phyloP scores from a whole-genome alignment of 1,140 invertebrate genomes.

The Harpegnathos saltator region DNA sequence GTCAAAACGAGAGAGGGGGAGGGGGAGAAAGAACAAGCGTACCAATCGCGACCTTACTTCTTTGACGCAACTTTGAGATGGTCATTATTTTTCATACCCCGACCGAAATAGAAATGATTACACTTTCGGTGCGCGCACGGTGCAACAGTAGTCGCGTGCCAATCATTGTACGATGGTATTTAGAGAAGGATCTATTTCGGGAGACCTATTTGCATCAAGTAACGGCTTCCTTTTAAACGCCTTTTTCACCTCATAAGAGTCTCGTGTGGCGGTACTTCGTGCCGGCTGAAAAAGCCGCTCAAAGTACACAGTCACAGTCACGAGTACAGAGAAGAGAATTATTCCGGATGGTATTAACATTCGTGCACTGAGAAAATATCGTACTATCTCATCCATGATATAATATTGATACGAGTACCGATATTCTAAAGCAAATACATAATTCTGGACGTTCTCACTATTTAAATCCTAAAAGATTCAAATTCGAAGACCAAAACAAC shows the following conservation, averaged over 20 bases:
- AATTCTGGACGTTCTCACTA: no score
- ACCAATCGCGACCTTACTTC: not conserved
- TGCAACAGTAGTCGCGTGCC: conserved; percentile 52
- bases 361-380: no score
- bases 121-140: conserved; percentile 32
- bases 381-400: no score
- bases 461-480: no score
- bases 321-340: no score
- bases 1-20: no score
- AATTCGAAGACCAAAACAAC: no score
- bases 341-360: no score
- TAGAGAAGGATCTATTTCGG: conserved; percentile 66
- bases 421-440: no score
- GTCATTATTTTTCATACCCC: conserved; percentile 53
- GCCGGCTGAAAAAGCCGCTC: not conserved
- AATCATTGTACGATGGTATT: conserved; percentile 68
- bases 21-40: no score
- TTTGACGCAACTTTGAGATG: conserved; percentile 57
- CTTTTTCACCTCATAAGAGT: conserved; percentile 28
- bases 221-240: conserved; percentile 30
- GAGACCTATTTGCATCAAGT: conserved; percentile 46
- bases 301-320: no score
- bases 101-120: conserved; percentile 61
- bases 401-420: no score
- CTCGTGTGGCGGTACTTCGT: not conserved